phyloP scores from a whole-genome alignment of 2,113 vertebrate species.

The Syngnathoides biaculeatus region DNA sequence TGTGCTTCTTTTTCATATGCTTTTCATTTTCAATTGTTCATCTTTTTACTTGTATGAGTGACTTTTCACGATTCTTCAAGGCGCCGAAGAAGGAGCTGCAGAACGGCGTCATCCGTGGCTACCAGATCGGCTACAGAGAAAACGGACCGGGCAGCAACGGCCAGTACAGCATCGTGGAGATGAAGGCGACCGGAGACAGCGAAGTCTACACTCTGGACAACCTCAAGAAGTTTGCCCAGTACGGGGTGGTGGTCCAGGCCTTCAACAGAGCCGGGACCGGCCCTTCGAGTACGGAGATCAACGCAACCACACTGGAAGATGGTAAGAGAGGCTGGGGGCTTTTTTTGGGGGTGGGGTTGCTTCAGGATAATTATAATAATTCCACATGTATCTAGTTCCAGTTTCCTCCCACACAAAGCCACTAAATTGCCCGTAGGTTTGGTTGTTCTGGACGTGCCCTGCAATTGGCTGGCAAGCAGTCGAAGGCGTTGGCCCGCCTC shows the following conservation, averaged over 20 bases:
- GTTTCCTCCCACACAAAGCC: no score
- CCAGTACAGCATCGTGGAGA: conserved; percentile 98
- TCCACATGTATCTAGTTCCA: no score
- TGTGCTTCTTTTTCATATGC: no score
- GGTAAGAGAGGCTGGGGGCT: conserved; percentile 76
- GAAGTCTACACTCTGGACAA: conserved; percentile 98
- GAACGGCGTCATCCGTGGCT: conserved; percentile 95
- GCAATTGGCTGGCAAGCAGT: no score
- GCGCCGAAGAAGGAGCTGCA: conserved; percentile 95
- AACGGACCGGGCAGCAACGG: conserved; percentile 96
- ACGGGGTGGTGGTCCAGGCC: conserved; percentile 95
- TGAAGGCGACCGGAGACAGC: conserved; percentile 95
- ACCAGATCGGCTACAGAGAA: conserved; percentile 96
- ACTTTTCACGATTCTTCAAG: conserved; percentile 56
- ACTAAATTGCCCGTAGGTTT: no score
- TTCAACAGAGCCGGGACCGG: conserved; percentile 95
- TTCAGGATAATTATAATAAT: no score
- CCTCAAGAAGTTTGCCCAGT: conserved; percentile 97
- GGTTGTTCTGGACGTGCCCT: no score
- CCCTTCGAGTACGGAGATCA: conserved; percentile 96
- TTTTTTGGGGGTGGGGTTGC: no score
- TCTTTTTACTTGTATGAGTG: neutral
- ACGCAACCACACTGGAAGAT: conserved; percentile 90
- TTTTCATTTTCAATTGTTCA: no score
- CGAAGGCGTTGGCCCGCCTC: no score